These are phyloP conservation scores for Zonitis immaculata DNA, from an alignment of 2,888 invertebrate species.

Conservation along the genomic window DNA sequence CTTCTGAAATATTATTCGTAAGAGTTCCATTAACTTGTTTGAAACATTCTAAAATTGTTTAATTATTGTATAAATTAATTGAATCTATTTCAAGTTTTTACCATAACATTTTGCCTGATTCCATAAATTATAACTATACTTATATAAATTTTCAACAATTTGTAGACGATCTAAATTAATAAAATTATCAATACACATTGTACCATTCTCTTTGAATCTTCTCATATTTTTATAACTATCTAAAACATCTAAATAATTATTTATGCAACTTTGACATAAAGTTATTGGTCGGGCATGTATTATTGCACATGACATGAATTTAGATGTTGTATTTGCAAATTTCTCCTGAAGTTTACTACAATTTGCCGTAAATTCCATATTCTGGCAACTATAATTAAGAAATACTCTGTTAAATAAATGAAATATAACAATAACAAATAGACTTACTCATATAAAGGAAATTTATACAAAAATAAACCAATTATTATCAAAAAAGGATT, in stretches of 20 bases:
- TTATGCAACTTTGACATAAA: conserved; percentile 58
- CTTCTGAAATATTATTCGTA: conserved; percentile 47
- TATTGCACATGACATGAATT: conserved; percentile 59
- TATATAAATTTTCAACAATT: conserved; percentile 56
- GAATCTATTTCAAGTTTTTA: conserved; percentile 36
- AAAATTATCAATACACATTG: conserved; percentile 55
- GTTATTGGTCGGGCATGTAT: conserved; percentile 57
- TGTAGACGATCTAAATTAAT: conserved; percentile 60
- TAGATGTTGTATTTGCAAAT: conserved; percentile 55
- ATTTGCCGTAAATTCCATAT: conserved; percentile 11
- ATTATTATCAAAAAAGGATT: not conserved
- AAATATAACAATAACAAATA: not conserved
- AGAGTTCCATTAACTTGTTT: conserved; percentile 48
- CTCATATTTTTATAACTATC: conserved; percentile 53
- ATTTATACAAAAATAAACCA: not conserved
- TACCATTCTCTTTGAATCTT: conserved; percentile 49
- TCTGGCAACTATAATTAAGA: not conserved
- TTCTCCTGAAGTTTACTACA: conserved; percentile 31
- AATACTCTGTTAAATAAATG: no score
- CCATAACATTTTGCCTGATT: conserved; percentile 60
- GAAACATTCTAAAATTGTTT: conserved; percentile 54
- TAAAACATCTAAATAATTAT: conserved; percentile 52
- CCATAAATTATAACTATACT: conserved; percentile 56
- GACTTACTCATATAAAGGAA: not conserved
- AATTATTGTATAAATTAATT: not conserved